Evolutionary conservation across 2,888 invertebrate genomes (phyloP), one percentile per base, ranked within the genome.

Genomic region (Falcaria lacertinaria): DNA sequence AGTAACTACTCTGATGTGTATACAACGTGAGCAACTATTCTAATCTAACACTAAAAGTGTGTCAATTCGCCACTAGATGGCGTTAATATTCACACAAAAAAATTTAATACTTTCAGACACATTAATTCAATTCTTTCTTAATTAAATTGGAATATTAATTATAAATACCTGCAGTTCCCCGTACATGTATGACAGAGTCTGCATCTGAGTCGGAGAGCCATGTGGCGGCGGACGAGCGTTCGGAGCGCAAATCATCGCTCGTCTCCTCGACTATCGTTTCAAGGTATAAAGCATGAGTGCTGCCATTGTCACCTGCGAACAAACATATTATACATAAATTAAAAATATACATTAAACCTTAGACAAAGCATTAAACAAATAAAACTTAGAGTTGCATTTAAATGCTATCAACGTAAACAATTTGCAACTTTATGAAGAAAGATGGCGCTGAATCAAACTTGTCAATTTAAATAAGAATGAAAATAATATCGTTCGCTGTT

Each of bases 221-320:
- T 60, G 91, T 91, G 60, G 91, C 90, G 41, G 90, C 90, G 34
- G 91, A 91, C 48, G 93, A 93, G 47, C 93, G 92, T 71, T 94
- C 94, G 48, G 94, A 94, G 51, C 93, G 92, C 57, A 95, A 85
- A 70, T 96, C 96, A 84, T 96, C 96, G 58, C 95, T 95, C 14
- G 96, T 96, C 82, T 96, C 96, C 82, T 96, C 96, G 67, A 95
- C 91, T 74, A 96, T 96, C 17, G 96, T 96, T 81, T 96, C 96
- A 85, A 96, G 90, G 78, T 94, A 94, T 70, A 93, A 91, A 60
- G 92, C 91, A 66, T 92, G 91, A 64, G 82, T 86, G 74, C 85
- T 84, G 59, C 88, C 88, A 70, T 74, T 85, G 62, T 87, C 88
- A 68, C 82, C 87, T 87, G 71, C 11, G 32, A 49, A 70, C 53